Evolutionary conservation across 2,797 vertebrate species (phyloP), one percentile per base, ranked within the genome.

Genomic region (Girardinus metallicus): DNA sequence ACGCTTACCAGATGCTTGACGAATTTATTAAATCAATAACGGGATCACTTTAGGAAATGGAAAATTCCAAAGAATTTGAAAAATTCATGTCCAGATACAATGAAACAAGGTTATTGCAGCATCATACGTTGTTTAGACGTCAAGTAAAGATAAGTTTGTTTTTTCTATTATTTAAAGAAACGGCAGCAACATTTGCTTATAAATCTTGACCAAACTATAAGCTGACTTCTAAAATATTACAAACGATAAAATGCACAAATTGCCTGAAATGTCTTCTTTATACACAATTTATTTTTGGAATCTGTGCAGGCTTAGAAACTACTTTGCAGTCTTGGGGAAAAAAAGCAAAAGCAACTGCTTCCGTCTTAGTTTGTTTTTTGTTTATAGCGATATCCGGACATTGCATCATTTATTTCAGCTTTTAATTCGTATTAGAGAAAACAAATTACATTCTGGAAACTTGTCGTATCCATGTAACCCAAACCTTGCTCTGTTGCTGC

Each of bases 401-500:
- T 71, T 46, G 5, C 12, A n/a, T 46, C 34, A 71, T 68, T 39
- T 68, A 18, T 68, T 68, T 68, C 21, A 29, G 12, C 13, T 29
- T 29, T 71, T 44, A 71, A 46, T 44, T n/a, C 15, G 5, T 13
- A 2, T 29, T 23, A 71, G 66, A 43, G 16, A 66, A 7, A 8
- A 34, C 39, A 23, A 51, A 49, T 66, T 41, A 26, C 26, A 68
- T 68, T 21, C 34, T 18, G 36, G 10, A 70, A 41, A 23, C 39
- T 13, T 6, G 9, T 34, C 11, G 2, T 21, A 74, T 53, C 34
- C 73, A 29, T 47, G 29, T 53, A 29, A 43, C 1, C 47, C 82
- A 82, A 82, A 64, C 71, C 46, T 53, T 12, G 77, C 26, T 85
- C 62, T 46, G 64, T 80, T 83, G 71, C 43, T 43, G 31, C 34